Evolutionary conservation across 2,797 vertebrate species (phyloP).

Genomic region (Pantherophis vulpinus): DNA sequence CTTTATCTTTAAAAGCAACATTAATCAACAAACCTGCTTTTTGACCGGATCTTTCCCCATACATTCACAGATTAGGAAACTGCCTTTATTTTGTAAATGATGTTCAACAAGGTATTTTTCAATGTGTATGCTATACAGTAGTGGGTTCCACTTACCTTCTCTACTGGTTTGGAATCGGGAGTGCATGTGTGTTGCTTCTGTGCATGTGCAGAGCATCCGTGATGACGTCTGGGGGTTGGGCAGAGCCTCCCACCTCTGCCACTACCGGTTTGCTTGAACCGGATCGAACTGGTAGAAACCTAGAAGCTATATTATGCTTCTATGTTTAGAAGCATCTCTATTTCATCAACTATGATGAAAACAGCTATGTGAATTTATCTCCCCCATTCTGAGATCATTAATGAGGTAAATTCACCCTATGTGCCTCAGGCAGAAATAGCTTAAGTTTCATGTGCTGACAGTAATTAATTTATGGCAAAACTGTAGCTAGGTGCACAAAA

Average conservation of each 20-base stretch:
- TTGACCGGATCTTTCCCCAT: neutral
- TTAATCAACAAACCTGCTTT: neutral
- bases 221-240: too few relatives aligned
- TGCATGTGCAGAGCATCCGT: too few relatives aligned
- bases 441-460: slow-evolving; percentile 34
- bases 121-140: neutral
- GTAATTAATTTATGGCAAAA: slow-evolving; percentile 53
- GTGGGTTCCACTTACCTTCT: too few relatives aligned
- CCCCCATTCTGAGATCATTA: slow-evolving; percentile 20
- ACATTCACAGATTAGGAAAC: neutral
- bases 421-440: slow-evolving; percentile 36
- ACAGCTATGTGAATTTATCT: slow-evolving; percentile 12
- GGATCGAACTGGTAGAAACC: too few relatives aligned
- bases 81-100: neutral
- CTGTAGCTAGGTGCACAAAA: slow-evolving; percentile 28
- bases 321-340: neutral
- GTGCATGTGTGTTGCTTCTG: too few relatives aligned
- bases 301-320: neutral
- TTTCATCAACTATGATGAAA: neutral
- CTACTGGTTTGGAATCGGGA: too few relatives aligned
- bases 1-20: neutral
- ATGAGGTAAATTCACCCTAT: slow-evolving; percentile 29
- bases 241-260: too few relatives aligned
- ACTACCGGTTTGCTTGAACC: too few relatives aligned
- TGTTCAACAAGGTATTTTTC: neutral